Conservation (phyloP, 2,113 vertebrate genomes). For the Dasyurus viverrinus region DNA sequence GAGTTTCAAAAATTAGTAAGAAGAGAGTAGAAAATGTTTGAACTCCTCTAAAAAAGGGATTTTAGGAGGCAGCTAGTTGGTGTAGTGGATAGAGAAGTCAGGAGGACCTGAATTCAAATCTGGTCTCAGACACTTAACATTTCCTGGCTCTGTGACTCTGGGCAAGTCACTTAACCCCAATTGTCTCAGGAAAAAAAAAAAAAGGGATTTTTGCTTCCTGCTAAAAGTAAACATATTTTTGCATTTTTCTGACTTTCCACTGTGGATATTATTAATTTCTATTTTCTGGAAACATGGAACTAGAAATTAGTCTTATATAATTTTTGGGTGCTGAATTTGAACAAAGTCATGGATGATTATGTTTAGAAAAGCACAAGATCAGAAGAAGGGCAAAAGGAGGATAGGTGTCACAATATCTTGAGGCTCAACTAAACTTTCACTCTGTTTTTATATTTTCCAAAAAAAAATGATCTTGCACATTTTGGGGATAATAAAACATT, state of each 20-base stretch:
- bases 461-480: background rate
- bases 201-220: background rate
- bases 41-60: no score
- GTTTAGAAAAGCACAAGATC: background rate
- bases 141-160: no score
- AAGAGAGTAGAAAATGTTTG: background rate
- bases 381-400: slow-evolving; percentile 36
- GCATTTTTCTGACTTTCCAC: background rate
- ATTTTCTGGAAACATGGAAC: slow-evolving; percentile 57
- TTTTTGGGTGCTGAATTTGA: slow-evolving; percentile 55
- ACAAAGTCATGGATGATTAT: slow-evolving; percentile 39
- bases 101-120: no score
- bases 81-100: no score
- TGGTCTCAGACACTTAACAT: no score
- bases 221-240: slow-evolving; percentile 21
- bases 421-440: background rate
- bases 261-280: slow-evolving; percentile 33
- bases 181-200: no score
- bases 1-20: slow-evolving; percentile 19
- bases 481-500: background rate
- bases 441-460: background rate
- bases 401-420: background rate
- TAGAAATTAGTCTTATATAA: slow-evolving; percentile 49
- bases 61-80: no score
- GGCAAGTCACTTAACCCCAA: no score